These are phyloP conservation scores for Archips crataeganus DNA, from an alignment of 2,888 invertebrate genomes.

Conservation along the genomic window DNA sequence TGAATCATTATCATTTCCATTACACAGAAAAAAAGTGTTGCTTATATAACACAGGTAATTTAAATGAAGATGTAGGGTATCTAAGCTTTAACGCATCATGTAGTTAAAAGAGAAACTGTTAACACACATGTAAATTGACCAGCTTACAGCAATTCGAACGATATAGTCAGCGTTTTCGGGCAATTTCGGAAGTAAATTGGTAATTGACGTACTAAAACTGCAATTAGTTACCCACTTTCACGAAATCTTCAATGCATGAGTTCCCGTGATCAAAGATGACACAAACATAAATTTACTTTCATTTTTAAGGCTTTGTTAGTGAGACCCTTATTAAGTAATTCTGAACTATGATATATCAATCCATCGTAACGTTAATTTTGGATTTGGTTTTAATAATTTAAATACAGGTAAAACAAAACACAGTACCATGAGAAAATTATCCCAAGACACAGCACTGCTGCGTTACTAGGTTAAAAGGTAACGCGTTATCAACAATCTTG, in stretches of 20 bases:
- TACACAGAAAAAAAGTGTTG: not conserved
- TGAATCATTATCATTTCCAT: too few species aligned
- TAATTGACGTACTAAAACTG: constrained; percentile 30
- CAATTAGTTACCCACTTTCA: constrained; percentile 44
- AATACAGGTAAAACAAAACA: not conserved
- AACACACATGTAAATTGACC: constrained; percentile 7
- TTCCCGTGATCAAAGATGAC: constrained; percentile 43
- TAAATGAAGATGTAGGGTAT: not conserved
- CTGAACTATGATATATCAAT: not conserved
- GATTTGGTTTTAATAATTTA: too few species aligned
- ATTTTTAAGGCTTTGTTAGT: not conserved
- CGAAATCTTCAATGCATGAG: constrained; percentile 41
- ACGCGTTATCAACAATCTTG: not conserved
- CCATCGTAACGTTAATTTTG: not conserved
- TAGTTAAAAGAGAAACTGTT: not conserved
- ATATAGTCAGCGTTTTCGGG: constrained; percentile 34
- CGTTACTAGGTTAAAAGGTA: not conserved
- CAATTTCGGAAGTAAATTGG: constrained; percentile 30
- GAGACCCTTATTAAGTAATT: not conserved
- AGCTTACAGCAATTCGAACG: constrained; percentile 25
- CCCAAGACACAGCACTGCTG: not conserved
- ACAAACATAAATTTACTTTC: constrained; percentile 16
- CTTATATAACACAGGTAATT: not conserved
- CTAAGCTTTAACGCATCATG: not conserved
- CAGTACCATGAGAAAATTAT: not conserved